Evolutionary conservation across 2,797 vertebrate species (phyloP).

Genomic region (Sebastes vulpes): DNA sequence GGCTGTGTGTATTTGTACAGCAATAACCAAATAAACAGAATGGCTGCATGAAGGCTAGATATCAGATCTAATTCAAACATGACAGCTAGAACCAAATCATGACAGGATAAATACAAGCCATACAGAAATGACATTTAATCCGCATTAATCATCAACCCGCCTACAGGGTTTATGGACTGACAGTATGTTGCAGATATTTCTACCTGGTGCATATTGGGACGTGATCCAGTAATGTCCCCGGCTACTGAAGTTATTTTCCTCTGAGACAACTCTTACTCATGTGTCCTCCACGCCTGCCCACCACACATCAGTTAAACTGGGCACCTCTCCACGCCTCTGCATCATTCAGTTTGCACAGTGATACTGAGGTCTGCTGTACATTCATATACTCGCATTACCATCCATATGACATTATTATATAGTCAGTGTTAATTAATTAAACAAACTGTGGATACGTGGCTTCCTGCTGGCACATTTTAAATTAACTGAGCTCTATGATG

Average conservation of each 20-base stretch:
- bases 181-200: not conserved
- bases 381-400: not conserved
- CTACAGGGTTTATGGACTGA: not conserved
- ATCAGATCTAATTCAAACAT: conserved; percentile 17
- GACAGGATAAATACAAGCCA: not conserved
- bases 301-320: conserved; percentile 25
- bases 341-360: not conserved
- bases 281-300: conserved; percentile 13
- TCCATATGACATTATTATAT: not conserved
- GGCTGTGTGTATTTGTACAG: not conserved
- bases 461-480: not conserved
- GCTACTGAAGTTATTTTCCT: conserved; percentile 3
- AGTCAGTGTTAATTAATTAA: not conserved
- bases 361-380: not conserved
- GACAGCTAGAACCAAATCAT: not conserved
- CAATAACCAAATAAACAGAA: not conserved
- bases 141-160: not conserved
- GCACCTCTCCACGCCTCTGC: conserved; percentile 11
- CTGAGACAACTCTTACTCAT: conserved; percentile 11
- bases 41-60: not conserved
- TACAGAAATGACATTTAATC: not conserved
- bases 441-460: not conserved
- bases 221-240: conserved; percentile 14
- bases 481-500: not conserved
- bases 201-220: not conserved